Evolutionary conservation across 2,113 vertebrate genomes (phyloP), one percentile per base, ranked within the genome.

Genomic region (Takifugu flavidus): DNA sequence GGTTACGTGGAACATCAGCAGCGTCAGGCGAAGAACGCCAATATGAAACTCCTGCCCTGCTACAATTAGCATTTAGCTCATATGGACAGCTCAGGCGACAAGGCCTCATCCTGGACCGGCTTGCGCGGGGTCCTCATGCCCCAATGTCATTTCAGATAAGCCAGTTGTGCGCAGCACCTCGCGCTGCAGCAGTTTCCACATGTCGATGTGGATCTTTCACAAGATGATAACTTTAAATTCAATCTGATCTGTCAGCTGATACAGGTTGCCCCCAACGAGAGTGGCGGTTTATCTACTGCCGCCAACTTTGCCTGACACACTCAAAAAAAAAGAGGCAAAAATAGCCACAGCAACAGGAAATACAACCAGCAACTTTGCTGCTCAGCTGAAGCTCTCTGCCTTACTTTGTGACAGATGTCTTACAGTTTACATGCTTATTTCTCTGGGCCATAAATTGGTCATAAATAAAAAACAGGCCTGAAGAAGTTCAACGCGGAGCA

Each of bases 381-480:
- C 11, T 10, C 4, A 14, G 4, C 10, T 15, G 44, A 13, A 13
- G 1, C 58, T n/a, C 26, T 39, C 14, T 49, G 27, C 25, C 43
- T 58, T 15, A 6, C 10, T n/a, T 15, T 52, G 34, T 13, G 61
- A 34, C 2, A 29, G 20, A 46, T 50, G 55, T 62, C 45, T 61
- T 49, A 26, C 55, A 62, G 6, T 31, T 72, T 27, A 65, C 68
- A 62, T 72, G 57, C 26, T 79, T 67, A 13, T 53, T 62, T 46
- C 62, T 12, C 1, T 54, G 31, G 34, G 65, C 47, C 4, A 1
- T 66, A 60, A 69, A 61, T 80, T n/a, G 8, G 28, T 26, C 65
- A 70, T 56, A 80, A 76, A 77, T 66, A 63, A 77, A 25, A 79
- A 76, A 67, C 69, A 73, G 27, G 57, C 68, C 43, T 6, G 53